These are phyloP conservation scores for Hemicentrotus pulcherrimus DNA, from an alignment of 35 echinoderm and acorn worm species.

Conservation along the genomic window DNA sequence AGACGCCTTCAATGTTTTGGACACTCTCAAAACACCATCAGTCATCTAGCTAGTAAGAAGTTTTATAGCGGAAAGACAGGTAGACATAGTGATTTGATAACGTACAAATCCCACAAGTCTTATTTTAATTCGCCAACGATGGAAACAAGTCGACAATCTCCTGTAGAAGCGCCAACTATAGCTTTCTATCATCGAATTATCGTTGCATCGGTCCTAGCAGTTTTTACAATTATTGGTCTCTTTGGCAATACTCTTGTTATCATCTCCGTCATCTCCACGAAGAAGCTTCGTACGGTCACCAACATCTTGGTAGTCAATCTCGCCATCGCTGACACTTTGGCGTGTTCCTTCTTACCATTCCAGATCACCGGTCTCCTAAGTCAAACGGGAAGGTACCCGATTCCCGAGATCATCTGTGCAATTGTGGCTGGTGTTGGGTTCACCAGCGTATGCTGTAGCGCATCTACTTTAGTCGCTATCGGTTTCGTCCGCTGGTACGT, in stretches of 20 bases:
- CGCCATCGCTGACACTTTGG: slow-evolving; percentile 54
- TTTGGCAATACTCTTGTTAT: slow-evolving; percentile 52
- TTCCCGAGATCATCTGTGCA: slow-evolving; percentile 28
- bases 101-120: no score
- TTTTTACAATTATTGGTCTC: not conserved
- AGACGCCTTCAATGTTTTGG: no score
- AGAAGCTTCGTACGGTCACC: slow-evolving; percentile 67
- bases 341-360: slow-evolving; percentile 44
- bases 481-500: slow-evolving; percentile 56
- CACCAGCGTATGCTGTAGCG: slow-evolving; percentile 36
- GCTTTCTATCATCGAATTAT: no score
- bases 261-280: slow-evolving; percentile 45
- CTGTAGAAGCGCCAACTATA: no score
- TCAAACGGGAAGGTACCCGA: not conserved
- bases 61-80: no score
- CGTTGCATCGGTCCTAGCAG: no score
- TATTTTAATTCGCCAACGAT: no score
- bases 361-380: slow-evolving; percentile 37
- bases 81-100: no score
- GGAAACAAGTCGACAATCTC: no score
- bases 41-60: no score
- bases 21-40: no score
- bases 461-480: slow-evolving; percentile 54
- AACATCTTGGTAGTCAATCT: slow-evolving; percentile 68
- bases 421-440: slow-evolving; percentile 21